These are phyloP conservation scores for Melinaea menophilus DNA, from an alignment of 2,888 invertebrate genomes.

Conservation along the genomic window DNA sequence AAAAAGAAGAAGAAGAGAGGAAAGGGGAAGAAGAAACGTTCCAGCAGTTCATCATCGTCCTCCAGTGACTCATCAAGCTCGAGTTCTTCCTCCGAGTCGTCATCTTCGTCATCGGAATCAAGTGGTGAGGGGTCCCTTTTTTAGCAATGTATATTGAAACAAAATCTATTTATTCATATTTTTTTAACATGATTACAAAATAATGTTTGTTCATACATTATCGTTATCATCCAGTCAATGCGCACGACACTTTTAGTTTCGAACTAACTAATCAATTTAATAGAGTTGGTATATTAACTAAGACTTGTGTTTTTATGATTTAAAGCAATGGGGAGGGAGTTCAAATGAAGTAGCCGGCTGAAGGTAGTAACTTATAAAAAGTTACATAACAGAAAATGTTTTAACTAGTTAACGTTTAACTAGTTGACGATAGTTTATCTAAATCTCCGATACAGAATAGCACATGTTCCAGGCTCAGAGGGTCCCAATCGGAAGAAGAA, in stretches of 20 bases:
- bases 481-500: constrained; percentile 78
- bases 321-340: too few relatives aligned
- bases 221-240: too few relatives aligned
- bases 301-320: too few relatives aligned
- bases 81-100: constrained; percentile 77
- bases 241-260: too few relatives aligned
- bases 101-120: constrained; percentile 78
- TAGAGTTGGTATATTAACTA: too few relatives aligned
- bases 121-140: constrained; percentile 54
- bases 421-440: not conserved
- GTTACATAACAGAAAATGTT: not conserved
- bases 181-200: too few relatives aligned
- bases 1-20: constrained; percentile 82
- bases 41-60: constrained; percentile 82
- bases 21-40: constrained; percentile 81
- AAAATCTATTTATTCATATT: too few relatives aligned
- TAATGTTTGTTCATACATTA: too few relatives aligned
- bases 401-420: not conserved
- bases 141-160: not conserved
- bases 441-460: constrained; percentile 22
- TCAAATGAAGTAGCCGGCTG: too few relatives aligned
- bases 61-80: constrained; percentile 83
- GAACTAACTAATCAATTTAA: too few relatives aligned
- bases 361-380: too few relatives aligned
- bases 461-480: constrained; percentile 61